phyloP scores from a whole-genome alignment of 2,888 invertebrate genomes.

The Drosophila kuntzei region DNA sequence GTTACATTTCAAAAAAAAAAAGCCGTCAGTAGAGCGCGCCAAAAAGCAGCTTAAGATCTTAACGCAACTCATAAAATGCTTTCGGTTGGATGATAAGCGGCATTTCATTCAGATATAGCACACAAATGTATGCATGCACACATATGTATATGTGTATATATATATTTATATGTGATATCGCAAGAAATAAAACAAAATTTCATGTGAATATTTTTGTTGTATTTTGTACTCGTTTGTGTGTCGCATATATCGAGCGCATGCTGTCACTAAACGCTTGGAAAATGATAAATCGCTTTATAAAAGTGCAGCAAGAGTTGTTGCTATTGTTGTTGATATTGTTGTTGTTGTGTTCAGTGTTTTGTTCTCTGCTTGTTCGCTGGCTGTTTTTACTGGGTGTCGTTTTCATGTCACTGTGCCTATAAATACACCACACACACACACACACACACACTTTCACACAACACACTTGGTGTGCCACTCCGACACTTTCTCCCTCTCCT shows the following conservation, averaged over 20 bases:
- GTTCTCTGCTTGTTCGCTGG: constrained; percentile 38
- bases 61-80: constrained; percentile 62
- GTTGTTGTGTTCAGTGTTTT: constrained; percentile 46
- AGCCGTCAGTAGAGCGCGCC: constrained; percentile 61
- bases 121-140: constrained; percentile 19
- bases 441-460: constrained; percentile 12
- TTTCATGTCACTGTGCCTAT: constrained; percentile 66
- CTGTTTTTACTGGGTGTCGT: constrained; percentile 57
- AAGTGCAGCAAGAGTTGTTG: constrained; percentile 76
- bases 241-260: constrained; percentile 53
- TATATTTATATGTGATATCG: constrained; percentile 28
- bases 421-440: constrained; percentile 48
- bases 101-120: constrained; percentile 74
- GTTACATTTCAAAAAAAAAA: constrained; percentile 43
- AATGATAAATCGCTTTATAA: constrained; percentile 83
- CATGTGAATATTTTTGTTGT: constrained; percentile 15
- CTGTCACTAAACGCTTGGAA: constrained; percentile 77
- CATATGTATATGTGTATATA: constrained; percentile 26
- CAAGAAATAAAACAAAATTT: constrained; percentile 34
- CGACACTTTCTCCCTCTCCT: neutral
- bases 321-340: neutral
- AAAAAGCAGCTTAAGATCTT: constrained; percentile 73
- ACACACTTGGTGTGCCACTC: constrained; percentile 22
- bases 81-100: constrained; percentile 60
- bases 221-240: constrained; percentile 27